phyloP scores from a whole-genome alignment of 2,797 vertebrate genomes.

The Serranus cabrilla region DNA sequence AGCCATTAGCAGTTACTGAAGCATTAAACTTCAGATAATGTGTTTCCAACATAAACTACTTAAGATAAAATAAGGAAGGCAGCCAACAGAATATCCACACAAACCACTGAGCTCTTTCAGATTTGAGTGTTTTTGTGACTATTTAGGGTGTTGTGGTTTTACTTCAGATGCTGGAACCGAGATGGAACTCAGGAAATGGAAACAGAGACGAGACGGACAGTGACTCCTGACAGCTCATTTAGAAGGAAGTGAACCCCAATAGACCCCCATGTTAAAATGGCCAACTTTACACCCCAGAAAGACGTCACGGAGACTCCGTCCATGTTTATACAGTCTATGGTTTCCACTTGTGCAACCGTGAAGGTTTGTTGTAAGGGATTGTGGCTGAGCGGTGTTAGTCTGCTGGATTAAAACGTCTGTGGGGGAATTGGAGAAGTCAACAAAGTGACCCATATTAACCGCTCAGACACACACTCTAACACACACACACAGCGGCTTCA shows the following conservation, averaged over 20 bases:
- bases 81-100: slow-evolving; percentile 19
- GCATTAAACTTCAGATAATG: slow-evolving; percentile 35
- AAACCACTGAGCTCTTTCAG: slow-evolving; percentile 22
- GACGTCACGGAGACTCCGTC: neutral
- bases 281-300: neutral
- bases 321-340: too few relatives aligned
- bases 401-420: slow-evolving; percentile 65
- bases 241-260: slow-evolving; percentile 7
- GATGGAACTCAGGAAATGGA: slow-evolving; percentile 9
- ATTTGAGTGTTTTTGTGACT: slow-evolving; percentile 17
- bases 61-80: slow-evolving; percentile 22
- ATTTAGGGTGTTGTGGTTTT: slow-evolving; percentile 36
- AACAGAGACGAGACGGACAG: neutral
- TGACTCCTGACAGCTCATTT: slow-evolving; percentile 15
- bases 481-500: slow-evolving; percentile 12
- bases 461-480: slow-evolving; percentile 6
- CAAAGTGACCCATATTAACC: slow-evolving; percentile 28
- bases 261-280: too few relatives aligned
- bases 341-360: slow-evolving; percentile 22
- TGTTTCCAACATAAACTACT: slow-evolving; percentile 31
- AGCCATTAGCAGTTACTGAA: slow-evolving; percentile 24
- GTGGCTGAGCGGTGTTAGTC: slow-evolving; percentile 56
- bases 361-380: slow-evolving; percentile 50
- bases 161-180: slow-evolving; percentile 6
- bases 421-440: slow-evolving; percentile 46